Conservation (phyloP, 2,888 invertebrate genomes). For the Pherbina coryleti region DNA sequence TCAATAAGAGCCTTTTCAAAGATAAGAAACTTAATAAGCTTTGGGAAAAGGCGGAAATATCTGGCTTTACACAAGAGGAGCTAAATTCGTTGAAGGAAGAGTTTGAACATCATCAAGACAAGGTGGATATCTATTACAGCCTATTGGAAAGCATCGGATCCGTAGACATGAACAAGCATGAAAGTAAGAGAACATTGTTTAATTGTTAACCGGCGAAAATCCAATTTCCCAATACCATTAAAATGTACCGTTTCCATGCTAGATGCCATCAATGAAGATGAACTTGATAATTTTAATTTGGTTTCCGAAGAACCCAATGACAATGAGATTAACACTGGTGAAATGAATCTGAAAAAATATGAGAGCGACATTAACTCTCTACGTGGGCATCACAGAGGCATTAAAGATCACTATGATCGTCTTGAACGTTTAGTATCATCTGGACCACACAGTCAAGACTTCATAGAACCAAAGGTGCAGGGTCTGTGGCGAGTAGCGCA, state of each 20-base stretch:
- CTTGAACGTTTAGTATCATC: constrained; percentile 80
- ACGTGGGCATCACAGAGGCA: constrained; percentile 79
- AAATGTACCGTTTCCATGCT: constrained; percentile 13
- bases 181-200: constrained; percentile 75
- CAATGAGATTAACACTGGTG: constrained; percentile 70
- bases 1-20: constrained; percentile 84
- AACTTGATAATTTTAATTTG: constrained; percentile 80
- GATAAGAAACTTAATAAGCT: constrained; percentile 91
- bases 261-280: constrained; percentile 83
- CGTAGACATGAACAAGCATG: constrained; percentile 72
- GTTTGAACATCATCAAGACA: constrained; percentile 91
- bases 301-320: constrained; percentile 74
- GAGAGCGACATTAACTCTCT: constrained; percentile 79
- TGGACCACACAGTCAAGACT: constrained; percentile 86
- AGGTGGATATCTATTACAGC: constrained; percentile 90
- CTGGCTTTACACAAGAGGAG: constrained; percentile 90
- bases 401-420: constrained; percentile 84
- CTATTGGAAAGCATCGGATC: constrained; percentile 79
- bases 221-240: not conserved
- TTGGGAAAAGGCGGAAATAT: constrained; percentile 89
- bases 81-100: constrained; percentile 87
- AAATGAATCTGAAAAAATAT: constrained; percentile 70
- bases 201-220: not conserved
- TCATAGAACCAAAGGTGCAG: constrained; percentile 91
- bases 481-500: constrained; percentile 88